These are phyloP conservation scores for Triplophysa dalaica DNA, from an alignment of 2,113 vertebrate species.

Conservation along the genomic window DNA sequence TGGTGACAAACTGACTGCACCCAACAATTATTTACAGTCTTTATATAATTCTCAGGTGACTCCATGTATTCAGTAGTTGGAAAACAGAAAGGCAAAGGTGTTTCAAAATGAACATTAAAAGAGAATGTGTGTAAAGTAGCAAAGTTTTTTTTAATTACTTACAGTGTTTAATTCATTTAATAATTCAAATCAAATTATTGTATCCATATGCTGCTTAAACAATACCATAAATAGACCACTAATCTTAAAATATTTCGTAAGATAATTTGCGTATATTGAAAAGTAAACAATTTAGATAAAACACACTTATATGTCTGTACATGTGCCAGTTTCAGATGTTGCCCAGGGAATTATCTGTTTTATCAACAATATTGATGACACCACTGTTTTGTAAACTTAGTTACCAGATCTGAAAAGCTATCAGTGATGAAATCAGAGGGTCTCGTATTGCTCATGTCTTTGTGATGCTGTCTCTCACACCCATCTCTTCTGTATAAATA, in stretches of 20 bases:
- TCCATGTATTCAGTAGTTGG: no score
- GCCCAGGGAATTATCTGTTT: constrained; percentile 7
- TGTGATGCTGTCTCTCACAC: constrained; percentile 52
- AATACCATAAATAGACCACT: background rate
- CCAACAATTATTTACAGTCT: background rate
- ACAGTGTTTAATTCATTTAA: no score
- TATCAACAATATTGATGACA: constrained; percentile 28
- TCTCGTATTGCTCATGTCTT: constrained; percentile 65
- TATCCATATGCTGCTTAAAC: no score
- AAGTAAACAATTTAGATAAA: background rate
- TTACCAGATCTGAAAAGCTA: constrained; percentile 26
- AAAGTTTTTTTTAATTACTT: no score
- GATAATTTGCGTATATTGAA: background rate
- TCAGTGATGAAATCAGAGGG: constrained; percentile 15
- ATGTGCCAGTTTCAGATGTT: background rate
- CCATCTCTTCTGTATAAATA: constrained; percentile 45
- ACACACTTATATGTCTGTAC: background rate
- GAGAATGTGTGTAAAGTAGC: no score
- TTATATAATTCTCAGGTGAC: background rate
- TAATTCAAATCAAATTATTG: no score
- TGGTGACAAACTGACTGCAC: background rate
- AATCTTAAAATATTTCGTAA: background rate
- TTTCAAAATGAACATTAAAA: no score
- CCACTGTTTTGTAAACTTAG: constrained; percentile 20
- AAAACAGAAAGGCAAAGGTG: no score